Conservation (phyloP, 2,113 vertebrate genomes). For the Mirounga angustirostris region DNA sequence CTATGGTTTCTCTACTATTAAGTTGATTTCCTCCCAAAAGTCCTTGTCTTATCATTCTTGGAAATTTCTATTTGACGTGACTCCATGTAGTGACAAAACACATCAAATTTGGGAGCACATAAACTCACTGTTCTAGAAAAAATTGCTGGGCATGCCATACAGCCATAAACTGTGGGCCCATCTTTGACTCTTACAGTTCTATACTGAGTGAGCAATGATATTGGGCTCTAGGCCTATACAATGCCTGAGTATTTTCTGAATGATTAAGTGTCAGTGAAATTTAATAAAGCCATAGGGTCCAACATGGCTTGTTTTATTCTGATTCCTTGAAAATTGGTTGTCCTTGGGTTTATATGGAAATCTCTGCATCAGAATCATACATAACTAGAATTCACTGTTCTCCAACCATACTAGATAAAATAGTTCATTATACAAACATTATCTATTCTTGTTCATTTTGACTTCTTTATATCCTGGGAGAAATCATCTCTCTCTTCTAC, state of each 20-base stretch:
- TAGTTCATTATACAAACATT: background rate
- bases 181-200: background rate
- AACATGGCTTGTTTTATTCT: background rate
- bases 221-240: background rate
- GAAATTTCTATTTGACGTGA: background rate
- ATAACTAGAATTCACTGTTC: background rate
- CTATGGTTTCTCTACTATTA: background rate
- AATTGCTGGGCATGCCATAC: background rate
- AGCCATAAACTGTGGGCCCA: background rate
- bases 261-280: background rate
- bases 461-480: background rate
- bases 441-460: background rate
- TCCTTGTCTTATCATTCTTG: background rate
- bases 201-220: background rate
- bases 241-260: background rate
- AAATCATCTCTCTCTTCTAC: background rate
- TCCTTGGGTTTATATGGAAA: constrained; percentile 24
- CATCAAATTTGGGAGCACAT: background rate
- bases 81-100: background rate
- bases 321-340: constrained; percentile 23
- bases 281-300: background rate
- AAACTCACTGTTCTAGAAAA: constrained; percentile 5
- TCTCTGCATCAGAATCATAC: background rate
- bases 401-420: background rate
- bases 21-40: background rate